Percentiles rank a stretch among this genome's conserved stretches.
Evolutionary conservation across 2,113 vertebrate genomes (phyloP).

Genomic region (Poeciliopsis prolifica): DNA sequence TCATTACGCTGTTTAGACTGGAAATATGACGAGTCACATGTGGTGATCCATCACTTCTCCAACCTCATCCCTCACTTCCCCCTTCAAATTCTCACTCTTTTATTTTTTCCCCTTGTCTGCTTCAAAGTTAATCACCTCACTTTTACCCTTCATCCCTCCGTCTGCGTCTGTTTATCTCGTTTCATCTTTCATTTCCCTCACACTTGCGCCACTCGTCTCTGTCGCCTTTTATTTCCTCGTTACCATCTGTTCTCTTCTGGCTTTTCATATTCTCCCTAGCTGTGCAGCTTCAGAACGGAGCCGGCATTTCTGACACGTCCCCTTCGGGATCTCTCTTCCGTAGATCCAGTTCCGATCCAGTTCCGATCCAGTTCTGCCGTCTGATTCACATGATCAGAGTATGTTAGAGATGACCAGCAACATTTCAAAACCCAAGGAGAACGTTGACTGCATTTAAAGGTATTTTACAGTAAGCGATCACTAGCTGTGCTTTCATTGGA

Average conservation of each 20-base stretch:
- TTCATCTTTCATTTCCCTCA: background rate
- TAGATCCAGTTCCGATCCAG: too few relatives aligned
- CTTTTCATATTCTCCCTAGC: background rate
- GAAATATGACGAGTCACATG: conserved; percentile 57
- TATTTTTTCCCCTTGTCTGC: background rate
- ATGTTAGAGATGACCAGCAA: too few relatives aligned
- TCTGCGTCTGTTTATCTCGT: background rate
- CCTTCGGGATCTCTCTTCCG: conserved; percentile 75
- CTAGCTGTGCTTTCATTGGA: too few relatives aligned
- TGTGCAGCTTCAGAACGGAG: conserved; percentile 84
- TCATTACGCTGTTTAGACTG: conserved; percentile 44
- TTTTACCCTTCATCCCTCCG: background rate
- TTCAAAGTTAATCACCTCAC: background rate
- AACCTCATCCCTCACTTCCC: conserved; percentile 23
- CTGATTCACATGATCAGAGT: too few relatives aligned
- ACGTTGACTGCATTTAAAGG: too few relatives aligned
- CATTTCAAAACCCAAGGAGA: too few relatives aligned
- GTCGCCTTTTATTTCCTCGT: background rate
- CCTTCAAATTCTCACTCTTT: background rate
- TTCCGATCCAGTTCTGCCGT: too few relatives aligned
- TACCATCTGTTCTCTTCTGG: background rate
- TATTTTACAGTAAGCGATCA: too few relatives aligned
- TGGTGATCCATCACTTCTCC: conserved; percentile 40
- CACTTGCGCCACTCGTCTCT: background rate
- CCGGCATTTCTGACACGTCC: conserved; percentile 53